Evolutionary conservation across 2,888 invertebrate species (phyloP), one percentile per base, ranked within the genome.

Genomic region (Anticlea derivata): DNA sequence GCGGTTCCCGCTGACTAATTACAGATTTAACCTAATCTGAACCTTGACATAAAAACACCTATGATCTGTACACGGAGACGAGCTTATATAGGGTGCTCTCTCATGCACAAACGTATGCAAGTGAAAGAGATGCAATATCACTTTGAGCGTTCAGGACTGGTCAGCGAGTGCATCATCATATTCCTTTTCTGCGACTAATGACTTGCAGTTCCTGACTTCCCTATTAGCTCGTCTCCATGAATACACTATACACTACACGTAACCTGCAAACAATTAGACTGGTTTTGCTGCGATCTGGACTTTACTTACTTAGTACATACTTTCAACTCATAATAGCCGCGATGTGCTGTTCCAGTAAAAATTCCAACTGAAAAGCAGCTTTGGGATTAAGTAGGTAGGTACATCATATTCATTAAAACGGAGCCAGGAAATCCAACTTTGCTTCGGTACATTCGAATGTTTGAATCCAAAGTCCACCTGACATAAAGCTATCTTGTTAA

Each of bases 1-100:
- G 66, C 54, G 63, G 59, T 65, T 43, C 59, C 55, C 62, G 46
- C 58, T 57, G 63, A 73, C 70, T 79, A 75, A 80, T 80, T 78
- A 68, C 66, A 56, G 60, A 49, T 57, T 51, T 52, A 58, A 66
- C 65, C 66, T 65, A 66, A 70, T 65, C 64, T 65, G 61, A 60
- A 61, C 54, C 56, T 48, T 11, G 23, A 45, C 24, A 39, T 38
- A 49, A 47, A 44, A 51, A 43, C 37, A 17, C 17, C 17, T 22
- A 34, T 5, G n/a, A n/a, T n/a, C n/a, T n/a, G n/a, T n/a, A n/a
- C n/a, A n/a, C n/a, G n/a, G n/a, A n/a, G n/a, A n/a, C n/a, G n/a
- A n/a, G n/a, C n/a, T n/a, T n/a, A n/a, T n/a, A n/a, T n/a, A n/a
- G n/a, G n/a, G n/a, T n/a, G n/a, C n/a, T n/a, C n/a, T n/a, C n/a